Evolutionary conservation across 2,797 vertebrate genomes (phyloP).

Genomic region (Caiman crocodilus): DNA sequence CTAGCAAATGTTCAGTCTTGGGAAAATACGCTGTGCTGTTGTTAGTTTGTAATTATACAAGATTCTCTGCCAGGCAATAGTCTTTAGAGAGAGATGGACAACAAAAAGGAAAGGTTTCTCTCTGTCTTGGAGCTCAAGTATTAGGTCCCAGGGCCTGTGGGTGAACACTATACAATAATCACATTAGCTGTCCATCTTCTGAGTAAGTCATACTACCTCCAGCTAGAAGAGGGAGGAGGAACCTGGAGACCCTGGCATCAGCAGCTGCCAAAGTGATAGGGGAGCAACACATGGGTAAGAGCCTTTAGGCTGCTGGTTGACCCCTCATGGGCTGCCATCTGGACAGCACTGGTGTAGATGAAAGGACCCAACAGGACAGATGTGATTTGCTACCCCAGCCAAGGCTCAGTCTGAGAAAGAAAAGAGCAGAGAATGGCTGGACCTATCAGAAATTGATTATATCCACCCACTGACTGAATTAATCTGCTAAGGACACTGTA

Average conservation of each 20-base stretch:
- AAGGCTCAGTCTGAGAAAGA: neutral
- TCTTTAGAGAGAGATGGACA: neutral
- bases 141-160: no score
- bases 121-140: neutral
- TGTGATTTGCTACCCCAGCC: neutral
- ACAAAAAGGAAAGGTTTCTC: neutral
- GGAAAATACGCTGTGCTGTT: neutral
- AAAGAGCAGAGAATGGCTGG: no score
- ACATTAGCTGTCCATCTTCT: no score
- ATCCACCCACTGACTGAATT: neutral
- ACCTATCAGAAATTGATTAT: neutral
- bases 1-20: neutral
- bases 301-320: no score
- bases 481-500: neutral
- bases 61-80: neutral
- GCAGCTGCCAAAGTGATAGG: no score
- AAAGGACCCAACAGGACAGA: neutral
- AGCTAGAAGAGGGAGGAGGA: no score
- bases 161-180: no score
- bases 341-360: neutral
- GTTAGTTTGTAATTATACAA: neutral
- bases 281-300: no score
- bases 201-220: no score
- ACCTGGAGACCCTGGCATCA: no score
- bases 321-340: no score